phyloP scores from a whole-genome alignment of 2,888 invertebrate genomes.

The Halictus quadricinctus region DNA sequence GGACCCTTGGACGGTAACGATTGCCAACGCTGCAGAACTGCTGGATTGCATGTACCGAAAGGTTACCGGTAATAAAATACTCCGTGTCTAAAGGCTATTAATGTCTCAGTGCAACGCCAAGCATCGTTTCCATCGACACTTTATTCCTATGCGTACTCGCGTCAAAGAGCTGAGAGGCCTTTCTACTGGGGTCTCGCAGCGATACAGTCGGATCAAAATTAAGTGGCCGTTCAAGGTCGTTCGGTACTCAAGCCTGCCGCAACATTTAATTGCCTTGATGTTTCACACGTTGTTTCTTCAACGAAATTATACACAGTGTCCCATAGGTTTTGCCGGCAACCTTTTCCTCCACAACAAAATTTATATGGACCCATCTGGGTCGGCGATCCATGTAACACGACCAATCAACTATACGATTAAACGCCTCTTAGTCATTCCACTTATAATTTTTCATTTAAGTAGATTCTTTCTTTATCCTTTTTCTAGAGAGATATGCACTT shows the following conservation, averaged over 20 bases:
- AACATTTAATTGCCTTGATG: constrained; percentile 1
- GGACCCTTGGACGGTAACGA: constrained; percentile 61
- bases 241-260: background rate
- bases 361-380: background rate
- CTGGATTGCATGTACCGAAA: constrained; percentile 63
- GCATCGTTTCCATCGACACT: constrained; percentile 66
- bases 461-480: no score
- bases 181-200: constrained; percentile 46
- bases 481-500: no score
- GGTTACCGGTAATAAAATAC: constrained; percentile 69
- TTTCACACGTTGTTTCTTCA: background rate
- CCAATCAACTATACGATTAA: background rate
- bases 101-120: constrained; percentile 63
- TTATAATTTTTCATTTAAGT: background rate
- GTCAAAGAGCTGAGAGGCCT: constrained; percentile 51
- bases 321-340: background rate
- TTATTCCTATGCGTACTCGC: constrained; percentile 64
- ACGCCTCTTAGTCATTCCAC: background rate
- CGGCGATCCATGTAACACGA: background rate
- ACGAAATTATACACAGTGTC: background rate
- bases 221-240: constrained; percentile 15
- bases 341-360: background rate
- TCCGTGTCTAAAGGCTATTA: constrained; percentile 66
- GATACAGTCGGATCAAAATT: constrained; percentile 37
- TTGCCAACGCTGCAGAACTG: constrained; percentile 60